These are phyloP conservation scores for Eumaeus atala DNA, from an alignment of 1,140 invertebrate genomes.

Conservation along the genomic window DNA sequence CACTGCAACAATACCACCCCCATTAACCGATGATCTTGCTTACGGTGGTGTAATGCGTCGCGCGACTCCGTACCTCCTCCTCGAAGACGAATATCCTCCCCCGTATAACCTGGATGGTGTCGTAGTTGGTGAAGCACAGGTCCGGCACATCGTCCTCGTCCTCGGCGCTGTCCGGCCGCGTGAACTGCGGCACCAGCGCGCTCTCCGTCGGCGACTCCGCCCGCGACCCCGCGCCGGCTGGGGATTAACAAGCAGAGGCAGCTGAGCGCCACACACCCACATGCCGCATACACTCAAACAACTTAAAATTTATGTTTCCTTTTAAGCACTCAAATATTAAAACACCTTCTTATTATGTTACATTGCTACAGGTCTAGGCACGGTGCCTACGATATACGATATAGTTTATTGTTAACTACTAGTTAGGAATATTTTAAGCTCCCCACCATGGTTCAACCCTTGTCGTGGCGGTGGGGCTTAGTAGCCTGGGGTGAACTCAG, in stretches of 20 bases:
- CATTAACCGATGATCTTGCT: neutral
- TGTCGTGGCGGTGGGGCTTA: too few species aligned
- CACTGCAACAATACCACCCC: slow-evolving; percentile 54
- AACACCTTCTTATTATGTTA: too few species aligned
- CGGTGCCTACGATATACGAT: too few species aligned
- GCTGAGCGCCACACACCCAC: too few species aligned
- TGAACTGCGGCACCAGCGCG: slow-evolving; percentile 40
- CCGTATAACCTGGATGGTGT: slow-evolving; percentile 80
- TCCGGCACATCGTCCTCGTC: slow-evolving; percentile 53
- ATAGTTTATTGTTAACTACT: too few species aligned
- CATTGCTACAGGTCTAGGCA: too few species aligned
- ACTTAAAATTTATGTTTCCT: too few species aligned
- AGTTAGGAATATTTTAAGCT: too few species aligned
- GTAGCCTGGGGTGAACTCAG: too few species aligned
- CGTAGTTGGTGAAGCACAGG: slow-evolving; percentile 79
- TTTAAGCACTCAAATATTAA: too few species aligned
- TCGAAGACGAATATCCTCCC: slow-evolving; percentile 85
- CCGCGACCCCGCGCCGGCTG: slow-evolving; percentile 9
- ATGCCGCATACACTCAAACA: slow-evolving; percentile 14
- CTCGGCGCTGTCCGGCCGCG: slow-evolving; percentile 32
- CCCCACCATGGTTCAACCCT: too few species aligned
- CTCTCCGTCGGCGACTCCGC: slow-evolving; percentile 29
- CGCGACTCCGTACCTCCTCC: slow-evolving; percentile 73
- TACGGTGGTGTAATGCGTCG: neutral
- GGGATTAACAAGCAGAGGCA: too few species aligned